Conservation (phyloP, 2,113 vertebrate genomes). For the Lipophrys pholis region DNA sequence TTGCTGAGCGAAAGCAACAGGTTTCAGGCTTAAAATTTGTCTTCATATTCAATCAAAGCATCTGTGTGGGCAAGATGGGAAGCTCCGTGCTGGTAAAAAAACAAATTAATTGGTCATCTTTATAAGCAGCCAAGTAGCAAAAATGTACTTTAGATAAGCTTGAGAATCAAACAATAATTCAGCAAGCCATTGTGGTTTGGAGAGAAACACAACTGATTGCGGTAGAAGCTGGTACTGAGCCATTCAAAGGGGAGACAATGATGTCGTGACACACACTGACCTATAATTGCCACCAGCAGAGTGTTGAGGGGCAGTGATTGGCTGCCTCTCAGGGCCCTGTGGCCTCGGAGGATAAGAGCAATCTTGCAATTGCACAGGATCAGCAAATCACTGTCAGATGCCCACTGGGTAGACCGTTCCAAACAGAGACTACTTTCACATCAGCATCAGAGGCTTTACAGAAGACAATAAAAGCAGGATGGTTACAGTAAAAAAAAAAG, state of each 20-base stretch:
- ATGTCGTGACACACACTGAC: slow-evolving; percentile 73
- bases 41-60: slow-evolving; percentile 5
- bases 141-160: too few relatives aligned
- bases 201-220: slow-evolving; percentile 61
- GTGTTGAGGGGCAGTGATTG: slow-evolving; percentile 66
- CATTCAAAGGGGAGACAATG: slow-evolving; percentile 68
- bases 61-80: not conserved
- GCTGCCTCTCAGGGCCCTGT: slow-evolving; percentile 36
- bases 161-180: slow-evolving; percentile 18
- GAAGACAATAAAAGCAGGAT: slow-evolving; percentile 52
- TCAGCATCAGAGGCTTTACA: slow-evolving; percentile 51
- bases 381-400: slow-evolving; percentile 84
- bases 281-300: slow-evolving; percentile 78
- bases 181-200: slow-evolving; percentile 29
- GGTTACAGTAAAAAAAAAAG: slow-evolving; percentile 20
- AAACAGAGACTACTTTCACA: slow-evolving; percentile 55
- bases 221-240: slow-evolving; percentile 32
- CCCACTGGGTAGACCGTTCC: slow-evolving; percentile 47
- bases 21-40: not conserved
- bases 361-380: slow-evolving; percentile 77
- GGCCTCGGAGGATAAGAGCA: slow-evolving; percentile 70
- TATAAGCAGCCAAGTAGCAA: too few relatives aligned
- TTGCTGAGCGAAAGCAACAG: not conserved
- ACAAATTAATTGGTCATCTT: not conserved
- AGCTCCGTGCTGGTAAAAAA: not conserved